phyloP scores from a whole-genome alignment of 2,888 invertebrate species.

The Meandrusa payeni region DNA sequence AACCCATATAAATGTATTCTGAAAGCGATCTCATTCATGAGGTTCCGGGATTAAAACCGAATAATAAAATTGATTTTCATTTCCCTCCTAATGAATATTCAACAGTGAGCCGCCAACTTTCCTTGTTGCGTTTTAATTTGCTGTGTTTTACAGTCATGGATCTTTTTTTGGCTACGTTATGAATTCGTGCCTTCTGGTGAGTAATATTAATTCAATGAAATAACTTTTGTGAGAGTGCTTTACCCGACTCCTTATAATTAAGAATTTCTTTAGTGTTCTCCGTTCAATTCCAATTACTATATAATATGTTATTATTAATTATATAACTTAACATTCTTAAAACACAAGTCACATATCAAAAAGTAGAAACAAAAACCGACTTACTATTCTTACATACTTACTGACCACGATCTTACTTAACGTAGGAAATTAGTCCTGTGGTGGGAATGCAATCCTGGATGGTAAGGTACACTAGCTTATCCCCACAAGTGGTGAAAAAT shows the following conservation, averaged over 20 bases:
- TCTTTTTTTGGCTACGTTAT: conserved; percentile 15
- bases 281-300: too few relatives aligned
- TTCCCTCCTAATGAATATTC: conserved; percentile 65
- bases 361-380: too few relatives aligned
- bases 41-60: conserved; percentile 49
- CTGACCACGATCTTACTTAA: too few relatives aligned
- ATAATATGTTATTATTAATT: too few relatives aligned
- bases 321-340: too few relatives aligned
- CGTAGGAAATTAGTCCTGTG: too few relatives aligned
- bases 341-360: too few relatives aligned
- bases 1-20: conserved; percentile 36
- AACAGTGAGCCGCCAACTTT: conserved; percentile 48
- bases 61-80: conserved; percentile 63
- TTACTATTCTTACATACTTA: too few relatives aligned
- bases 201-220: conserved; percentile 9
- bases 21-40: conserved; percentile 53
- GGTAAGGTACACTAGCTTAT: too few relatives aligned
- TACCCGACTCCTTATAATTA: background rate
- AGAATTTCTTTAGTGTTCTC: background rate
- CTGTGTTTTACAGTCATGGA: conserved; percentile 37
- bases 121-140: conserved; percentile 44
- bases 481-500: too few relatives aligned
- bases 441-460: too few relatives aligned
- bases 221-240: conserved; percentile 18
- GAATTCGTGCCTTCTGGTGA: conserved; percentile 2